These are phyloP conservation scores for Seriola quinqueradiata DNA, from an alignment of 2,113 vertebrate genomes.

Conservation along the genomic window DNA sequence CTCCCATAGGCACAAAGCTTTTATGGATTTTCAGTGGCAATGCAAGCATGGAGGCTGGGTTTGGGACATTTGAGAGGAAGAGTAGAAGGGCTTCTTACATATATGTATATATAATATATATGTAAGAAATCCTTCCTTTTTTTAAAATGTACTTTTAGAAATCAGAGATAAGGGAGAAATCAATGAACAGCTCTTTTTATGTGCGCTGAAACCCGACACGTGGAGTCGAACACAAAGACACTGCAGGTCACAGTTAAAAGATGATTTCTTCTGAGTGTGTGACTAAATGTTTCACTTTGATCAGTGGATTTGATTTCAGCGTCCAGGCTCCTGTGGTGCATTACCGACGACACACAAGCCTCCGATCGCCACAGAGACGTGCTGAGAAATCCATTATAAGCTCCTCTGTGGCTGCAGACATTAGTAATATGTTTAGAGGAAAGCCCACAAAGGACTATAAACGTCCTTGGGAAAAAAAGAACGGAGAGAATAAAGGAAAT, in stretches of 20 bases:
- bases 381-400: conserved; percentile 67
- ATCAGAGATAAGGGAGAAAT: conserved; percentile 10
- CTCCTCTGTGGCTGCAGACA: conserved; percentile 41
- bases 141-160: background rate
- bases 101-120: background rate
- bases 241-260: background rate
- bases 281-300: conserved; percentile 51
- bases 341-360: conserved; percentile 51
- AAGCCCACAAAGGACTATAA: conserved; percentile 55
- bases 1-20: conserved; percentile 22
- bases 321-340: conserved; percentile 27
- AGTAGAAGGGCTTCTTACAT: background rate
- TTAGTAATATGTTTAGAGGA: conserved; percentile 55
- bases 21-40: conserved; percentile 13
- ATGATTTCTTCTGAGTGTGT: conserved; percentile 7
- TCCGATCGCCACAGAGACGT: conserved; percentile 45
- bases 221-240: background rate
- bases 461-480: conserved; percentile 48
- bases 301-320: conserved; percentile 56
- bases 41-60: background rate
- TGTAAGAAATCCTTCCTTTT: conserved; percentile 1
- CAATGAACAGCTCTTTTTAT: conserved; percentile 7
- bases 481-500: conserved; percentile 9
- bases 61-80: conserved; percentile 20
- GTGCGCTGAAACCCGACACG: conserved; percentile 13